A percentile compares a stretch with the other conserved stretches of the same genome.
phyloP scores from a whole-genome alignment of 2,888 invertebrate species.

The Tachina fera region DNA sequence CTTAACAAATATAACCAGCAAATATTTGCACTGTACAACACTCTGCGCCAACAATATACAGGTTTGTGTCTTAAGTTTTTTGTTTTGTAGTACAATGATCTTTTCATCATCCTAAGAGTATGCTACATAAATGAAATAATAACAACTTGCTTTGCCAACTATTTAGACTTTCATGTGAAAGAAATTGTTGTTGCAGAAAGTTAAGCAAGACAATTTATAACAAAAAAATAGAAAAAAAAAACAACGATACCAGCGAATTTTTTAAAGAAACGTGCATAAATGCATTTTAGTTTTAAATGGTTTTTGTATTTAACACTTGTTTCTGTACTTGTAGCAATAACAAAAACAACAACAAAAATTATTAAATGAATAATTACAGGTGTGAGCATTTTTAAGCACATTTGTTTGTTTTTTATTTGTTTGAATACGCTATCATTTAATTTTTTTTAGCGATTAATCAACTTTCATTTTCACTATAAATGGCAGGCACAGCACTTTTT shows the following conservation, averaged over 20 bases:
- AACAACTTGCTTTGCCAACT: neutral
- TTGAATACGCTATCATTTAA: slow-evolving; percentile 23
- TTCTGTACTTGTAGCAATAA: neutral
- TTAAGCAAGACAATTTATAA: neutral
- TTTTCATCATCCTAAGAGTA: neutral
- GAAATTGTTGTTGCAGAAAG: neutral
- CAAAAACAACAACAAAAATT: neutral
- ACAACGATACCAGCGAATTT: neutral
- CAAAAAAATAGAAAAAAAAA: neutral
- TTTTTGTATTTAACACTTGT: slow-evolving; percentile 56
- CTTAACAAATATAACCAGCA: no score
- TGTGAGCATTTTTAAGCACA: slow-evolving; percentile 34
- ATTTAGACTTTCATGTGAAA: no score
- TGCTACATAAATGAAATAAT: slow-evolving; percentile 8
- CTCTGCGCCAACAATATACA: neutral
- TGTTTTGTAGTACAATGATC: neutral
- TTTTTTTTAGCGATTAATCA: slow-evolving; percentile 33
- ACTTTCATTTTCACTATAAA: slow-evolving; percentile 63
- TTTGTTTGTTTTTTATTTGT: slow-evolving; percentile 17
- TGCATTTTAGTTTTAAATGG: slow-evolving; percentile 43
- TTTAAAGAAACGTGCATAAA: slow-evolving; percentile 20
- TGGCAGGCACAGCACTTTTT: neutral
- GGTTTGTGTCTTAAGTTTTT: slow-evolving; percentile 66
- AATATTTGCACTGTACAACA: neutral
- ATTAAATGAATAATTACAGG: slow-evolving; percentile 46